Base-by-base conservation (phyloP, 2,888 invertebrate species). In the Carabus problematicus region DNA sequence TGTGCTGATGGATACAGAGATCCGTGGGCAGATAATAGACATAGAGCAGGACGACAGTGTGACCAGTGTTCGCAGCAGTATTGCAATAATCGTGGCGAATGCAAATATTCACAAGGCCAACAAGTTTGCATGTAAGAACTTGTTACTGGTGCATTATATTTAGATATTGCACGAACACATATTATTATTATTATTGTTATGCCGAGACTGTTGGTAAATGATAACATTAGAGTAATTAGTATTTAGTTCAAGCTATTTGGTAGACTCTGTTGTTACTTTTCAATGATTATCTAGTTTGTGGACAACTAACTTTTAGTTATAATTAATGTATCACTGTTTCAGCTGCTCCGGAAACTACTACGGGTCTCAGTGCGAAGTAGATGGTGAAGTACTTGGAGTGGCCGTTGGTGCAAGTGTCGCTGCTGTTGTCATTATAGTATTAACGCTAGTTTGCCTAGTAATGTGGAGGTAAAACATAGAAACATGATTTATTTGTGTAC, bases 341-440 rank as follows among this genome's bases (percentile, higher is more conserved):
- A 91, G 92, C 62, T 95, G 95, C 76, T 84, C 89, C n/a, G 91
- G 93, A 0, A 92, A 91, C 72, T 95, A 93, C 81, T 95, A 95
- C 80, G 96, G 96, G 0, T 87, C 89, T 0, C 90, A 92, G 73
- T 96, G 96, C 76, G 95, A 95, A 80, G 89, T 95, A 63, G 96
- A 96, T 79, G 95, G 95, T 0, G 95, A 95, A 82, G 95, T 96
- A 59, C 84, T 96, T 16, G 95, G 93, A 0, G 95, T 95, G 19
- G 94, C 95, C 0, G 91, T 95, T 64, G 95, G 95, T 12, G 95
- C 95, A 0, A 94, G 94, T 0, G 89, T 95, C 0, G 92, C 93
- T 0, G 96, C 96, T 1, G 88, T 95, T 1, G 88, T 95, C 47
- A 95, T 96, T 73, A 96, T 96, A 72, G 91, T 93, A 0, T 82